These are phyloP conservation scores for Boloria selene DNA, from an alignment of 2,888 invertebrate species.

Conservation along the genomic window DNA sequence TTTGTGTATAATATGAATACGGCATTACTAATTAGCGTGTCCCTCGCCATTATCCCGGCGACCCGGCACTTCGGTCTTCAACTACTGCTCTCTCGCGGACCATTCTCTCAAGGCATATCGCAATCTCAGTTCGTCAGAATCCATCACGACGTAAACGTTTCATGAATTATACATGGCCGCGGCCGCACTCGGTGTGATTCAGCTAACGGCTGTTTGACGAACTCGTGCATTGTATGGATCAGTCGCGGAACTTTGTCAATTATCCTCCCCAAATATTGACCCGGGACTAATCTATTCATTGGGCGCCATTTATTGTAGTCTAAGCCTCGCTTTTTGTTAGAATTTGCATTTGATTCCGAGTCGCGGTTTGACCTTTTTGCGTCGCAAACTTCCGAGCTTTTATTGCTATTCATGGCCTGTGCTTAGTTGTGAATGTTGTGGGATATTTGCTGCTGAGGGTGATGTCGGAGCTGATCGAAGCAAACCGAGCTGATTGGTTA, in stretches of 20 bases:
- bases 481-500: no score
- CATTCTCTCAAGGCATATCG: no score
- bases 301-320: slow-evolving; percentile 49
- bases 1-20: no score
- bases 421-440: slow-evolving; percentile 19
- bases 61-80: no score
- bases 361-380: slow-evolving; percentile 33
- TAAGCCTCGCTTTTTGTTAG: slow-evolving; percentile 45
- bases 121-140: no score
- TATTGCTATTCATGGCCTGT: slow-evolving; percentile 19
- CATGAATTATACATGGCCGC: slow-evolving; percentile 32
- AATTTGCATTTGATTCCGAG: slow-evolving; percentile 50
- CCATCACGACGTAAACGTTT: not conserved
- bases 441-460: not conserved
- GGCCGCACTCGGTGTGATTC: slow-evolving; percentile 27
- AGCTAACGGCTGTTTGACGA: slow-evolving; percentile 33
- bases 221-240: slow-evolving; percentile 31
- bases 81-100: no score
- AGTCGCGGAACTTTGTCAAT: slow-evolving; percentile 54
- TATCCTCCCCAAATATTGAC: slow-evolving; percentile 55
- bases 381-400: slow-evolving; percentile 32
- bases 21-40: no score
- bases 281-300: slow-evolving; percentile 57
- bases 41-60: no score
- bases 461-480: no score